Evolutionary conservation across 2,797 vertebrate species (phyloP), one percentile per base, ranked within the genome.

Genomic region (Micropoecilia bifurca): DNA sequence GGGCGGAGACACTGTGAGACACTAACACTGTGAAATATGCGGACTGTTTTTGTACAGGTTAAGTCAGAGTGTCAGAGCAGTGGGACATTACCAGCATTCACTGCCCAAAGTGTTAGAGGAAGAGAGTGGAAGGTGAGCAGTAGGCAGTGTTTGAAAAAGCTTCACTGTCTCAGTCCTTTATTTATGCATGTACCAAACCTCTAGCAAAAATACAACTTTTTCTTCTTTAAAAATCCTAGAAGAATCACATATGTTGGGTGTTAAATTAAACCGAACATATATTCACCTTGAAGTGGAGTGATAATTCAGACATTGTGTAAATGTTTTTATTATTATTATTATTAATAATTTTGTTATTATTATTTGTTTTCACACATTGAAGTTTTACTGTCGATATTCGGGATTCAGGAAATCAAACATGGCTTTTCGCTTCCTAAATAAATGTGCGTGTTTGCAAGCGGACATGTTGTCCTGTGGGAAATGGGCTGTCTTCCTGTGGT

Each of bases 391-490:
- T 71, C 3, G 3, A n/a, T 46, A 43, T 46, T 6, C 74, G 16
- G 12, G 2, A 39, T n/a, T 73, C 8, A 30, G 3, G 28, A 48
- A 77, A 68, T 10, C 25, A 46, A 59, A 69, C 16, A 53, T 20
- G 53, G 13, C 22, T 12, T 71, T 3, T 69, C 69, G 73, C 30
- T 71, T 33, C 2, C 8, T 45, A 30, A 28, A 57, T 43, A 55
- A 81, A 39, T 73, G 39, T 78, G 59, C 20, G 74, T 74, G 30
- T 30, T 68, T 85, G 45, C 75, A 74, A 33, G 79, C 55, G 1
- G 45, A 68, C 63, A 13, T 41, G 63, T 72, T 89, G 88, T 92
- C 89, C 92, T 89, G 89, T 95, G 93, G 91, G 93, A 94, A 95
- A 85, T 75, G 88, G 86, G 90, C 88, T 88, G 87, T 88, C 83